Evolutionary conservation across 23 tunicate species (phyloP).

Genomic region (Trididemnum nubilum): DNA sequence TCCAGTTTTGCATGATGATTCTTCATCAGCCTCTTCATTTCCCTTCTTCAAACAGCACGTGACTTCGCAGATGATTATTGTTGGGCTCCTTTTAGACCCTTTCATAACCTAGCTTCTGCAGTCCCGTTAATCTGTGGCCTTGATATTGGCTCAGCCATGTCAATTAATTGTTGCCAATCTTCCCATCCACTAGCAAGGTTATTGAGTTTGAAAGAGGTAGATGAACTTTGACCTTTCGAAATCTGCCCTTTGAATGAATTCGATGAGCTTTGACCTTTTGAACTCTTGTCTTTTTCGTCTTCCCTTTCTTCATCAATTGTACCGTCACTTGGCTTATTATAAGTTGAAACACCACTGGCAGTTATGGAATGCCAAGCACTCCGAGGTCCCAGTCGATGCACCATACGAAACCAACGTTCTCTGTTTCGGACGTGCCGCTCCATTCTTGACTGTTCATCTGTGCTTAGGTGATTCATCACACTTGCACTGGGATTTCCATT

Average conservation of each 20-base stretch:
- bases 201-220: constrained; percentile 28
- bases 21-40: too few species aligned
- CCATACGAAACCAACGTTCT: constrained; percentile 51
- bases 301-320: constrained; percentile 79
- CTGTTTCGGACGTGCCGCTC: constrained; percentile 55
- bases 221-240: constrained; percentile 61
- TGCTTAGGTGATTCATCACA: constrained; percentile 42
- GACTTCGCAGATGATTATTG: too few species aligned
- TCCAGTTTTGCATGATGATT: too few species aligned
- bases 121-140: too few species aligned
- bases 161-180: constrained; percentile 50
- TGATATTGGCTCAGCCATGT: constrained; percentile 42
- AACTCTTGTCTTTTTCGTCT: constrained; percentile 51
- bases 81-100: too few species aligned
- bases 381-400: constrained; percentile 33
- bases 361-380: constrained; percentile 17
- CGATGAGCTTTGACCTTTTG: constrained; percentile 53
- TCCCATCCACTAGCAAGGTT: constrained; percentile 24
- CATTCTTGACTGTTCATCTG: constrained; percentile 29
- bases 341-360: constrained; percentile 21
- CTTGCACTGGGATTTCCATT: constrained; percentile 13
- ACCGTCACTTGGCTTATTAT: constrained; percentile 56
- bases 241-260: constrained; percentile 35
- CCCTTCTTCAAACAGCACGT: too few species aligned
- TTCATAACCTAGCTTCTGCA: too few species aligned